Conservation (phyloP, 1,140 invertebrate genomes). For the Neuroterus valhalla region DNA sequence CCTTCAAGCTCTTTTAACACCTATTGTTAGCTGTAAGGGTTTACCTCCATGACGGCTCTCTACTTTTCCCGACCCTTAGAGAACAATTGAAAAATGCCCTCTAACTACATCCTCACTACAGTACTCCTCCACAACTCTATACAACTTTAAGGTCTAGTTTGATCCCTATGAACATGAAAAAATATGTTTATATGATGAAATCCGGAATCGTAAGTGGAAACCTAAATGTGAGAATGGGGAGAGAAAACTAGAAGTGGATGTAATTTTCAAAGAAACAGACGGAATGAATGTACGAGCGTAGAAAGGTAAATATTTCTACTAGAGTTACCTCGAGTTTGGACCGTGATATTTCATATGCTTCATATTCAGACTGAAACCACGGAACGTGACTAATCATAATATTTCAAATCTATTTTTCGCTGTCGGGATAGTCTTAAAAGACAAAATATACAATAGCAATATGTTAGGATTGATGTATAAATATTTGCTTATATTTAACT, state of each 20-base stretch:
- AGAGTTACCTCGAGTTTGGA: no score
- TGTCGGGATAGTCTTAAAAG: no score
- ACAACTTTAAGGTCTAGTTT: background rate
- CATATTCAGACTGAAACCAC: no score
- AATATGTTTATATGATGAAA: background rate
- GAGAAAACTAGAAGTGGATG: background rate
- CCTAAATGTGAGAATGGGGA: background rate
- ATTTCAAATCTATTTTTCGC: no score
- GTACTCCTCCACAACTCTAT: background rate
- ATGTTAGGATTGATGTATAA: no score
- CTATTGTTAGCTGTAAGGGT: constrained; percentile 32
- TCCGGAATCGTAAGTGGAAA: background rate
- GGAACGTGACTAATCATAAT: no score
- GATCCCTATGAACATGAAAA: background rate
- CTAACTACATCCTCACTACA: background rate
- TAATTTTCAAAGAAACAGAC: no score
- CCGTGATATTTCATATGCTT: no score
- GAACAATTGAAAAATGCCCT: constrained; percentile 36
- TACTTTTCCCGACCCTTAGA: constrained; percentile 13
- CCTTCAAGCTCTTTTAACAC: constrained; percentile 26
- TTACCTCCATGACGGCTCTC: constrained; percentile 23
- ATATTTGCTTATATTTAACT: background rate
- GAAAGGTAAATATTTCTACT: no score
- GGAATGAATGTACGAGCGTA: no score
- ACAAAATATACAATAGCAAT: no score